Evolutionary conservation across 1,140 invertebrate genomes (phyloP).

Genomic region (Diachasmimorpha longicaudata): DNA sequence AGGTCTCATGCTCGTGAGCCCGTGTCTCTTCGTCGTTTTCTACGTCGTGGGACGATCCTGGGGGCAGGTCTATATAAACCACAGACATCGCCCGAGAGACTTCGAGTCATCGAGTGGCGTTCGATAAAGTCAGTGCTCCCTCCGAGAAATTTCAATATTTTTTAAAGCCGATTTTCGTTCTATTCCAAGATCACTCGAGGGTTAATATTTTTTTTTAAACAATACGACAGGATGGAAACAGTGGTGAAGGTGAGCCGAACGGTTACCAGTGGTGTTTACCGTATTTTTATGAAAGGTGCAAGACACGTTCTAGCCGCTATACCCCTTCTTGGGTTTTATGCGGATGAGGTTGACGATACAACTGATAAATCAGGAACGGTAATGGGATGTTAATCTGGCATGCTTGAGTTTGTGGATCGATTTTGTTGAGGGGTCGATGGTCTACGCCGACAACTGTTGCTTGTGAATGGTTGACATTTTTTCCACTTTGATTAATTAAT

Average conservation of each 20-base stretch:
- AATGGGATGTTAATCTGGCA: constrained; percentile 6
- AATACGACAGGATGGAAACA: constrained; percentile 49
- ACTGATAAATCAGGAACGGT: constrained; percentile 25
- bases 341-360: constrained; percentile 20
- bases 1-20: background rate
- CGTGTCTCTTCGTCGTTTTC: background rate
- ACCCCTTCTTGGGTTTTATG: constrained; percentile 49
- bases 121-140: background rate
- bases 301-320: constrained; percentile 51
- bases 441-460: background rate
- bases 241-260: constrained; percentile 53
- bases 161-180: background rate
- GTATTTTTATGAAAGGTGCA: constrained; percentile 50
- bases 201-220: background rate
- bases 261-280: constrained; percentile 49
- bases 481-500: background rate
- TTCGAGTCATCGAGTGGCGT: constrained; percentile 37
- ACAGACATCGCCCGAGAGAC: constrained; percentile 37
- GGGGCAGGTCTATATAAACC: constrained; percentile 56
- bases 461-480: background rate
- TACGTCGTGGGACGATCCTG: constrained; percentile 53
- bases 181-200: background rate
- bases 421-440: background rate
- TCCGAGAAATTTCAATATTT: background rate
- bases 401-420: background rate